Base-by-base conservation (phyloP, 1,140 invertebrate species). In the Platorchestia sp. region DNA sequence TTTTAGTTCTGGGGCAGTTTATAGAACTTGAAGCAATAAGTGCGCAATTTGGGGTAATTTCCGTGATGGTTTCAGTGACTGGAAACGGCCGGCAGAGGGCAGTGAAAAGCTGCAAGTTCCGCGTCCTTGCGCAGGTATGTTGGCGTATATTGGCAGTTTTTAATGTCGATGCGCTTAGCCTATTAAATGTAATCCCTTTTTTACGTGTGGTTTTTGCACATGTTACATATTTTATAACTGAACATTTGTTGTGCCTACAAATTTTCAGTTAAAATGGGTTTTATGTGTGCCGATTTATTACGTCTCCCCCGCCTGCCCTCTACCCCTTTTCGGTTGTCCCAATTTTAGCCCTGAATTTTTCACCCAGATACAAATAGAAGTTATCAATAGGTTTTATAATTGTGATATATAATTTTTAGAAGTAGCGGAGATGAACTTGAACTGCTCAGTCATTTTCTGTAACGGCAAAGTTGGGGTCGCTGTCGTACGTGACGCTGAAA, bases 121-220 rank as follows among this genome's bases (percentile, higher is more conserved):
- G 91, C 91, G 91, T 93, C 91, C 91, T 93, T 44, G 91, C 91
- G 91, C 91, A 93, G 91, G 91, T 93, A 93, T 45, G 91, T 40
- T 93, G 43, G 91, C 91, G 91, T 93, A 93, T 45, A 93, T 93
- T 45, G 7, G 36, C 91, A 93, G 16, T 44, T 45, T n/a, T 36
- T 75, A 75, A 75, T 10, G 10, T 27, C 59, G 36, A 75, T 75
- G 14, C 59, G 59, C 36, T 10, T 3, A 75, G 59, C 3, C 14
- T 75, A 19, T 10, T 14, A 51, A 51, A 51, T 6, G 6, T 51
- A 51, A 51, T 51, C n/a, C n/a, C n/a, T 51, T 51, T 51, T 51
- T 51, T 51, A 6, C 47, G 47, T 51, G 19, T 51, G 19, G 19
- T 51, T 51, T 51, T 51, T 19, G 6, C 47, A 19, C 6, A 51